Base-by-base conservation (phyloP, 2,797 vertebrate species). In the Girardinus metallicus region DNA sequence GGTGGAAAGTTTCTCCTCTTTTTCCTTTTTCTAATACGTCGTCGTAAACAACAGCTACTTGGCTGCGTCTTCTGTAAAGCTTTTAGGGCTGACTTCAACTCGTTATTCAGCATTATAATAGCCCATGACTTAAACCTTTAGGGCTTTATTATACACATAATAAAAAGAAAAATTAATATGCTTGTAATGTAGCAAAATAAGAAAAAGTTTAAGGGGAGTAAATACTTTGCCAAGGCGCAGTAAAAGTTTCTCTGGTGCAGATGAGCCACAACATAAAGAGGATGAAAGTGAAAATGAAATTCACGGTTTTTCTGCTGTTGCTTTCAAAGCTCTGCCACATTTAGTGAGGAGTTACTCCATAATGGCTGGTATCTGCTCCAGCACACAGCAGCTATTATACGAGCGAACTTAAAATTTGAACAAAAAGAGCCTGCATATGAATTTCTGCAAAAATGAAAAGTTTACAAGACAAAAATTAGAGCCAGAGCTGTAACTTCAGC, bases 51-150 rank as follows among this genome's bases (percentile, higher is more conserved):
- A 51, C 78, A 90, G 87, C 91, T 84, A 90, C 81, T 80, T 78
- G 60, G 78, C 60, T 82, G 76, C 79, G 79, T 85, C 41, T 85
- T 80, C 73, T 70, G 70, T 78, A 66, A 74, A 73, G 75, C 76
- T 79, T 76, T 79, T n/a, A 47, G 55, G 84, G 43, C 72, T n/a
- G 74, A 86, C 70, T 86, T 87, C 1, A 79, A 87, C 91, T 87
- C 64, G 87, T 79, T 82, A 73, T 51, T 88, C 26, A 34, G 1
- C n/a, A 75, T 79, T 88, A 76, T 74, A 12, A 80, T 43, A 76
- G 73, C 57, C 82, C 71, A 55, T 82, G 36, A 77, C 81, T 78
- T 84, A 49, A 79, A 57, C 76, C 21, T 55, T n/a, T n/a, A 39
- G 31, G 41, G 21, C 1, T 43, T 70, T 70, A 39, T 41, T 68